Evolutionary conservation across 2,888 invertebrate species (phyloP), one percentile per base, ranked within the genome.

Genomic region (Scaptomyza flava): DNA sequence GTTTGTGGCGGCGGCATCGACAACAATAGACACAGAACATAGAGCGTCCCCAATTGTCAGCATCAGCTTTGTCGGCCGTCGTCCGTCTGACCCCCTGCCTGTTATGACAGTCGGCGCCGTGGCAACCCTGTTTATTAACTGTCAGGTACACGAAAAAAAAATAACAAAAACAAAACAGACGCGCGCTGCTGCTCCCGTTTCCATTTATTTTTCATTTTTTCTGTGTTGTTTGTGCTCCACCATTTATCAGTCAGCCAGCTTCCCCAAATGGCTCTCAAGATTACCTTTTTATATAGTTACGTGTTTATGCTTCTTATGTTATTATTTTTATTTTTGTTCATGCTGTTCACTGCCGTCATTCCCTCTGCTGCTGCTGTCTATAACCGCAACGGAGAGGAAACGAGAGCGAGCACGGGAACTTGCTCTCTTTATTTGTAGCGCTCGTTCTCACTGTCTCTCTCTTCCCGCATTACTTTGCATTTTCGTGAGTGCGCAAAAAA

Each of bases 401-500:
- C 52, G 53, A 36, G 57, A 58, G 51, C 43, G 50, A 57, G 59
- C 42, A 45, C 54, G 46, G 12, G 20, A 42, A 58, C 64, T 41
- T 20, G 42, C 63, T 61, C 57, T 43, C 59, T 50, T 54, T 14
- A 48, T 33, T 41, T 51, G 33, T 34, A 43, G 36, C 41, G 45
- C 36, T 48, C 62, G 23, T 14, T 27, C 27, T 27, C 27, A 6
- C 27, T 27, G 42, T 17, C 17, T 46, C 33, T 2, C 11, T 11
- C 27, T 11, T 34, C 62, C 57, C 64, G 36, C 48, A 64, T 82
- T 85, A 85, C 82, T 86, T 73, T 83, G 82, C 79, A 79, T 72
- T 75, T 74, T 73, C 45, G 79, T 80, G 86, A 77, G 84, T 84
- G 81, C 81, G 87, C 84, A 84, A 84, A 84, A 79, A 79, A 89